These are phyloP conservation scores for Vulpes vulpes DNA, from an alignment of 2,113 vertebrate species.

Conservation along the genomic window DNA sequence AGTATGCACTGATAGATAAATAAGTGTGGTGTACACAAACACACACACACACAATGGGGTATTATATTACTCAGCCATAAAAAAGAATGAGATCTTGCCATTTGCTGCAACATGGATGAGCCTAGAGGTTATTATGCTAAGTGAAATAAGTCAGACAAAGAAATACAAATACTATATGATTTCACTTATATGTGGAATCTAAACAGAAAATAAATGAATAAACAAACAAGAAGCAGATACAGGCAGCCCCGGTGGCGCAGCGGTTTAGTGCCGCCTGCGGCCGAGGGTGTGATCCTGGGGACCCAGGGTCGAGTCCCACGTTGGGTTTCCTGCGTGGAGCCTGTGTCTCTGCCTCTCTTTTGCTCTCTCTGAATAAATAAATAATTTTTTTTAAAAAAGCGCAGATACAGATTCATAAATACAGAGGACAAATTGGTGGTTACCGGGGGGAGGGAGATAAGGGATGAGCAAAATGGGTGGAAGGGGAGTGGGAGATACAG, in stretches of 20 bases:
- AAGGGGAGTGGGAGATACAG: neutral
- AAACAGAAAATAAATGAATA: neutral
- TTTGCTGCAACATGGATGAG: neutral
- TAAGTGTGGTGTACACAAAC: neutral
- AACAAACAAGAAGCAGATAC: neutral
- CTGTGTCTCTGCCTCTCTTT: too few relatives aligned
- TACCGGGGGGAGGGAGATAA: neutral
- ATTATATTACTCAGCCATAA: neutral
- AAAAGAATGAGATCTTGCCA: neutral
- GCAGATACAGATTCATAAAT: neutral
- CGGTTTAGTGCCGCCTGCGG: too few relatives aligned
- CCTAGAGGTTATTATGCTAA: neutral
- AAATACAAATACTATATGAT: neutral
- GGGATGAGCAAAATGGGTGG: neutral
- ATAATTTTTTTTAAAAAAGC: neutral
- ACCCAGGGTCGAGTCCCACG: too few relatives aligned
- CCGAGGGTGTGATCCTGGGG: too few relatives aligned
- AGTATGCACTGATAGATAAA: neutral
- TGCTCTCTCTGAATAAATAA: neutral
- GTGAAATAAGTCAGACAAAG: neutral
- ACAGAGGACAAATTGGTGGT: neutral
- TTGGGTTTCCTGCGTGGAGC: too few relatives aligned
- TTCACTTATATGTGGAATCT: neutral
- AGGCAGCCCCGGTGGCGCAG: neutral
- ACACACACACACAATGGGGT: neutral